A percentile compares a stretch with the other conserved stretches of the same genome.
These are phyloP conservation scores for Chrysolina americana DNA, from an alignment of 2,888 invertebrate genomes.

Conservation along the genomic window DNA sequence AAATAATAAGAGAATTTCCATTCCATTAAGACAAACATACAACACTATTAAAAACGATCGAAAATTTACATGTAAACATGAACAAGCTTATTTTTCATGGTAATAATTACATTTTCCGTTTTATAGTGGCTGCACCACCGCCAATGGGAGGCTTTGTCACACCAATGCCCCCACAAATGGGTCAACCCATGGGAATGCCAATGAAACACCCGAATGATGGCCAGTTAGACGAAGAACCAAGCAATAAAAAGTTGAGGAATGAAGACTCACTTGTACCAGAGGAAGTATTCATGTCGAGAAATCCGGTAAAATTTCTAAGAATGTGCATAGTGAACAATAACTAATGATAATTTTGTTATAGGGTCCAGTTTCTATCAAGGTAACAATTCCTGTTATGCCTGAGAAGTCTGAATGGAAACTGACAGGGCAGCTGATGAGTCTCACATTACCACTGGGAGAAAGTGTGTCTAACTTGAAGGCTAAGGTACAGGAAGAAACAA, in stretches of 20 bases:
- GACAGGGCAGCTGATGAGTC: slow-evolving; percentile 88
- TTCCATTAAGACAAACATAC: no score
- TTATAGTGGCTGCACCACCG: slow-evolving; percentile 69
- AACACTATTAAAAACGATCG: no score
- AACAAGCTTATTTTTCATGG: no score
- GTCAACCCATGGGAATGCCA: slow-evolving; percentile 66
- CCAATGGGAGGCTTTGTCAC: slow-evolving; percentile 70
- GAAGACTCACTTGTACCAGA: slow-evolving; percentile 96
- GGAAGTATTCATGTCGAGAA: slow-evolving; percentile 81
- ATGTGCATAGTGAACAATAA: neutral
- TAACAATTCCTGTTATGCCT: slow-evolving; percentile 85
- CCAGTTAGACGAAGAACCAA: slow-evolving; percentile 84
- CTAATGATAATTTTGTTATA: slow-evolving; percentile 62
- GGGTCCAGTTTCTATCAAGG: slow-evolving; percentile 85
- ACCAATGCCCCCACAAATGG: slow-evolving; percentile 65
- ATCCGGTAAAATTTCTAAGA: slow-evolving; percentile 70
- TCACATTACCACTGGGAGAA: slow-evolving; percentile 84
- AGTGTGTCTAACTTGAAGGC: slow-evolving; percentile 90
- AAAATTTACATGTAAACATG: no score
- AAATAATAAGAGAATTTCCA: no score
- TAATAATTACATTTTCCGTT: neutral
- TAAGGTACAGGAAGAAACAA: slow-evolving; percentile 86
- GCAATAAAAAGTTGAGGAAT: slow-evolving; percentile 88
- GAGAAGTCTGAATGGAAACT: slow-evolving; percentile 97
- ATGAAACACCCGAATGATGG: slow-evolving; percentile 71